Evolutionary conservation across 2,797 vertebrate genomes (phyloP).

Genomic region (Microhierax caerulescens): DNA sequence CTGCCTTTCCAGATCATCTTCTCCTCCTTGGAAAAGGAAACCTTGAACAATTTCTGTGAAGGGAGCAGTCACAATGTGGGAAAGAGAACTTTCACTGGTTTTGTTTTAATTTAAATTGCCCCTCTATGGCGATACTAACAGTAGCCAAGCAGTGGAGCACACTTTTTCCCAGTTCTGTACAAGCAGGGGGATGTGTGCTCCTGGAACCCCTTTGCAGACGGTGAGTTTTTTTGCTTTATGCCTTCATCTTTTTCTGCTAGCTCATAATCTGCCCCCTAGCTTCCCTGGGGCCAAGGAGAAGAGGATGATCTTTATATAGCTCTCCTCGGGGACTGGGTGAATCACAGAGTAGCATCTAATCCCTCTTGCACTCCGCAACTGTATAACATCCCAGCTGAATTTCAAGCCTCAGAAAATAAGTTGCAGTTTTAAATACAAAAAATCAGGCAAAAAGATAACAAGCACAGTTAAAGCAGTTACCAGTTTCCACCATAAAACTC

Average conservation of each 20-base stretch:
- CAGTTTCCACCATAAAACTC: background rate
- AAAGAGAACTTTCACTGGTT: background rate
- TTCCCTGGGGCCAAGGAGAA: slow-evolving; percentile 55
- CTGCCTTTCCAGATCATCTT: background rate
- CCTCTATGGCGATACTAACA: background rate
- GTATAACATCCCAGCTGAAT: slow-evolving; percentile 28
- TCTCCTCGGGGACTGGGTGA: slow-evolving; percentile 52
- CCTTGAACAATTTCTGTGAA: background rate
- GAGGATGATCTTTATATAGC: slow-evolving; percentile 61
- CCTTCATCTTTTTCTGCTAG: slow-evolving; percentile 23
- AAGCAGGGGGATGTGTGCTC: background rate
- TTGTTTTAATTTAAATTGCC: background rate
- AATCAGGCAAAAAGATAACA: background rate
- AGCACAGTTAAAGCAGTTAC: background rate
- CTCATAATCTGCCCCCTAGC: slow-evolving; percentile 47
- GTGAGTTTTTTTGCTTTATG: background rate
- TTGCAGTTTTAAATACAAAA: background rate
- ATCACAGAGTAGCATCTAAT: slow-evolving; percentile 60
- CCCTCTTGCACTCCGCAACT: slow-evolving; percentile 8
- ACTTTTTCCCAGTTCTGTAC: background rate
- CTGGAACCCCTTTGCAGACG: slow-evolving; percentile 23
- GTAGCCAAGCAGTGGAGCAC: background rate
- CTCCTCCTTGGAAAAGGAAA: slow-evolving; percentile 4
- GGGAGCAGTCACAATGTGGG: background rate
- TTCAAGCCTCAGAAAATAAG: slow-evolving; percentile 12